phyloP scores from a whole-genome alignment of 2,888 invertebrate species.

The Orthosia incerta region DNA sequence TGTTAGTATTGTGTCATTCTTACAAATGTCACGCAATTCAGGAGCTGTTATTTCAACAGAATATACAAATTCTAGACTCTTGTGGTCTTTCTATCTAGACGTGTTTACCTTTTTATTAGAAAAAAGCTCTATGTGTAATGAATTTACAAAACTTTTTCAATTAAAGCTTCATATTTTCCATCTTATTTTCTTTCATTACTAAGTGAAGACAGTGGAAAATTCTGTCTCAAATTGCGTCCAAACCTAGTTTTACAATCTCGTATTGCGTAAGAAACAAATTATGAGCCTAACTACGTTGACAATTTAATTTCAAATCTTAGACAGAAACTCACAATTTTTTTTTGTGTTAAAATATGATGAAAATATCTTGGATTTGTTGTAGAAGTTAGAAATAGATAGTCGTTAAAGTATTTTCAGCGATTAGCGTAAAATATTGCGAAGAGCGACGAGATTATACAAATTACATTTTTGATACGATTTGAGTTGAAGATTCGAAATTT shows the following conservation, averaged over 20 bases:
- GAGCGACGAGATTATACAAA: slow-evolving; percentile 13
- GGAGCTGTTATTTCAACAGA: neutral
- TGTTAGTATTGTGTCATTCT: neutral
- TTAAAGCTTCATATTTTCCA: neutral
- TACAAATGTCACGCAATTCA: neutral
- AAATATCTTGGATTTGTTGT: slow-evolving; percentile 28
- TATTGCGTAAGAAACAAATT: slow-evolving; percentile 33
- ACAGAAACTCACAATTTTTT: slow-evolving; percentile 2
- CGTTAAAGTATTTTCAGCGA: slow-evolving; percentile 15
- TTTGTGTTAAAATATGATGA: slow-evolving; percentile 20
- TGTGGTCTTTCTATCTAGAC: neutral
- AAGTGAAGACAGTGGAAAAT: slow-evolving; percentile 14
- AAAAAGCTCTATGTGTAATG: neutral
- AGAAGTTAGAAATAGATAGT: slow-evolving; percentile 41
- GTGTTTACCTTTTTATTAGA: neutral
- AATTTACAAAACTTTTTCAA: neutral
- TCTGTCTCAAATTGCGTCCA: neutral
- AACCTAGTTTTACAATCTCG: slow-evolving; percentile 16
- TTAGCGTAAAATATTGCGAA: slow-evolving; percentile 15
- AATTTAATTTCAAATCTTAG: slow-evolving; percentile 31
- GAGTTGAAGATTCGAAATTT: neutral
- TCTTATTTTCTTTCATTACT: slow-evolving; percentile 7
- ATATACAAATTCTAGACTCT: neutral
- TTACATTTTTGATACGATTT: slow-evolving; percentile 17
- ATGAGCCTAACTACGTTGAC: slow-evolving; percentile 24